Base-by-base conservation (phyloP, 2,113 vertebrate species). In the Datnioides undecimradiatus region DNA sequence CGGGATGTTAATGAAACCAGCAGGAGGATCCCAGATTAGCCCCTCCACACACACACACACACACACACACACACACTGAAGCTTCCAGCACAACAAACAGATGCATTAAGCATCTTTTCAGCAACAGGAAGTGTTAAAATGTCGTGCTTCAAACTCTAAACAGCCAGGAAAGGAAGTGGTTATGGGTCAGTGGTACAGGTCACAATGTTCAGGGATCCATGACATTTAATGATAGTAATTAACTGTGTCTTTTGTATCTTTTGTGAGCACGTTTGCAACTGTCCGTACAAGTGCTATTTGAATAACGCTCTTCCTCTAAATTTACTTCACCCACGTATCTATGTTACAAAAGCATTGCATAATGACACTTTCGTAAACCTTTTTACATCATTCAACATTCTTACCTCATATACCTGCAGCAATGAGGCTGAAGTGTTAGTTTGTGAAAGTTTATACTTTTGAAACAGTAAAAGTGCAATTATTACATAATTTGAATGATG, bases 1-100 rank as follows among this genome's bases (percentile, higher is more conserved):
- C 17, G 73, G 75, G 63, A 85, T 84, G 84, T 80, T 80, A 88
- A 89, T 89, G 72, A 92, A 89, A 90, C 67, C 82, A 88, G 78
- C 62, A 67, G 86, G 79, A 73, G 21, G 36, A 59, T 54, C 59
- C 59, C 38, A 69, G 80, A 88, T 59, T 16, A 83, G 27, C 33
- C 25, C 36, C 14, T 59, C 31, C 43, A 29, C 76, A 62, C 46
- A 65, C 62, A 81, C 12, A 79, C 10, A 31, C 63, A 73, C 17
- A 70, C 41, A 55, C 55, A 34, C 78, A 83, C n/a, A n/a, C n/a
- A n/a, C n/a, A n/a, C n/a, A 49, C 16, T 67, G 16, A 76, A 25
- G n/a, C 45, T 64, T 57, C 21, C 48, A 27, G 13, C 7, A 55
- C 40, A 34, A 52, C 23, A 59, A 60, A 68, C 51, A 59, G 16